Percentiles rank a stretch among this genome's conserved stretches.
Conservation (phyloP, 2,888 invertebrate species). For the Ormyrus pomaceus region DNA sequence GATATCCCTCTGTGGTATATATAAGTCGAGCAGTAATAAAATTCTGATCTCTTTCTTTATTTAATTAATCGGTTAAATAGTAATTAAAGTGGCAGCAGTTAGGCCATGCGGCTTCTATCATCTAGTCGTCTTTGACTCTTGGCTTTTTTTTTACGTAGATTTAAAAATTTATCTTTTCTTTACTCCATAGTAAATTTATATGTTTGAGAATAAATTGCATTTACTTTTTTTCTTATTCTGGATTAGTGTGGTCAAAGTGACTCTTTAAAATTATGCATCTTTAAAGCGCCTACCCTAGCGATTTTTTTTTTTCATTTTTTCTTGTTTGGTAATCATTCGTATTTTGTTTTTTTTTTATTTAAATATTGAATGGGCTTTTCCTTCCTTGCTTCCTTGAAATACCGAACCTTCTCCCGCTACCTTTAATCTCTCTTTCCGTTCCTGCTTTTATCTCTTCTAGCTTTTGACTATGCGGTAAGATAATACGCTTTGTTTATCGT, state of each 20-base stretch:
- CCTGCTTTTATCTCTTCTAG: slow-evolving; percentile 38
- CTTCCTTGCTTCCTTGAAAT: slow-evolving; percentile 20
- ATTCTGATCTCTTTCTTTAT: slow-evolving; percentile 61
- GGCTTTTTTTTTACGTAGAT: slow-evolving; percentile 71
- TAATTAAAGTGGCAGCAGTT: slow-evolving; percentile 73
- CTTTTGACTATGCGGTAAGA: slow-evolving; percentile 50
- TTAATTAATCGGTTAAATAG: slow-evolving; percentile 70
- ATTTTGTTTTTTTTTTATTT: slow-evolving; percentile 16
- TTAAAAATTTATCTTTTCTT: slow-evolving; percentile 68
- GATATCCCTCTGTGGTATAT: slow-evolving; percentile 34
- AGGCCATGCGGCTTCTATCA: slow-evolving; percentile 75
- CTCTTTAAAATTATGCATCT: slow-evolving; percentile 68
- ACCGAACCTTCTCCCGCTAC: slow-evolving; percentile 12
- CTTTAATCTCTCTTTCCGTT: slow-evolving; percentile 16
- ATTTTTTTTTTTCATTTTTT: slow-evolving; percentile 63
- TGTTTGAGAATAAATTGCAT: slow-evolving; percentile 70
- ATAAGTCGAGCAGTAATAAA: slow-evolving; percentile 72
- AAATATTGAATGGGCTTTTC: slow-evolving; percentile 39
- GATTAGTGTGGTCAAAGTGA: slow-evolving; percentile 64
- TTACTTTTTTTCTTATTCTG: slow-evolving; percentile 44
- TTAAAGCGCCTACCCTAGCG: slow-evolving; percentile 74
- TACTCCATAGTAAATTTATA: slow-evolving; percentile 67
- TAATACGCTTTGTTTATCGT: slow-evolving; percentile 54
- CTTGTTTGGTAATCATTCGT: slow-evolving; percentile 45
- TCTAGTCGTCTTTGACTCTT: slow-evolving; percentile 73